Base-by-base conservation (phyloP, 2,888 invertebrate genomes). In the Archaeoteleia sp. region DNA sequence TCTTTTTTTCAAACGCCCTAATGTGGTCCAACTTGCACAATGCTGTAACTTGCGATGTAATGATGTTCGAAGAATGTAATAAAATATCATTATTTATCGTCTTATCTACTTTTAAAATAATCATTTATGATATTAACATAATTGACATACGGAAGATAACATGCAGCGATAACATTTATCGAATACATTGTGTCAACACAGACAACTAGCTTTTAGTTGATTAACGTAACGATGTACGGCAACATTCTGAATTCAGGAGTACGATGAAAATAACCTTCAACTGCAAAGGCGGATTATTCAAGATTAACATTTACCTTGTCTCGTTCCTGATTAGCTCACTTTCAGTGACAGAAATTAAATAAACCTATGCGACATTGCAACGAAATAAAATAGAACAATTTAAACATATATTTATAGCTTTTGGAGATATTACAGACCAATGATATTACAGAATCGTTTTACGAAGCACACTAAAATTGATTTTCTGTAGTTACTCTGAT, bases 121-220 rank as follows among this genome's bases (percentile, higher is more conserved):
- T 20, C 29, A 42, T 15, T 8, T 13, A 25, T 20, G 12, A 48
- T 30, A 43, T 49, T 42, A 49, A 37, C 60, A 61, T 67, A 70
- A 75, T 79, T 74, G 74, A 72, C 66, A 73, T 70, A 74, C 72
- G 35, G 45, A 53, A 58, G 71, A 70, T n/a, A n/a, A n/a, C n/a
- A n/a, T 69, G 63, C 58, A 71, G 57, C 72, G 72, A 75, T 75
- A 75, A 73, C 63, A 70, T 67, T 67, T 70, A 75, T 71, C 72
- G 74, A 43, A 74, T 71, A 70, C 71, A 70, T 71, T 75, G 75
- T 75, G 79, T 69, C 80, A 81, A 80, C 78, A 66, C 71, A 76
- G 79, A 80, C 78, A 76, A 74, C 67, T 67, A 66, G 80, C 78
- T 81, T 80, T 81, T 81, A 79, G 80, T 80, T 82, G 80, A 81